Evolutionary conservation across 2,113 vertebrate genomes (phyloP).

Genomic region (Cryptotis parvus): DNA sequence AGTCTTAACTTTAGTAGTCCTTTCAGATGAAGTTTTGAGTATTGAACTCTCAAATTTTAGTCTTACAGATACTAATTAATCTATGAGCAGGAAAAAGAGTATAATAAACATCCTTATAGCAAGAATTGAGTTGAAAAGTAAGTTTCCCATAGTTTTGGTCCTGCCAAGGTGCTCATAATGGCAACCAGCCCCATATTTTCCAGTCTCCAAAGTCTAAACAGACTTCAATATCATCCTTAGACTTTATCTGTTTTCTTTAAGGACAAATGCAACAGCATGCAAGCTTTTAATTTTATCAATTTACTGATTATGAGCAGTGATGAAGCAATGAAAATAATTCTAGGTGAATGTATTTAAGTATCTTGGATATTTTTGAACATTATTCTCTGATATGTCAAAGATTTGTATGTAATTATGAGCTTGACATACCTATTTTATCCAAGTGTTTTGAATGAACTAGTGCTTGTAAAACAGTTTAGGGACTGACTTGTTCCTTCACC

Average conservation of each 20-base stretch:
- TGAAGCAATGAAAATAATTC: background rate
- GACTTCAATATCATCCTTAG: background rate
- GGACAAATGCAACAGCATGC: background rate
- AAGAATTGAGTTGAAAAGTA: background rate
- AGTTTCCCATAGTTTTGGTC: background rate
- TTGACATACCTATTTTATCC: background rate
- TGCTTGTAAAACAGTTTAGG: no score
- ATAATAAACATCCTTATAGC: background rate
- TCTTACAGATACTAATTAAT: background rate
- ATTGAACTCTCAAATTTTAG: background rate
- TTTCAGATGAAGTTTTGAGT: constrained; percentile 33
- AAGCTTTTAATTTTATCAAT: background rate
- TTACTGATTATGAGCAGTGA: background rate
- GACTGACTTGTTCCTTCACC: no score
- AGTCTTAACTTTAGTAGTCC: background rate
- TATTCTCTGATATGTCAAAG: background rate
- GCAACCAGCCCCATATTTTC: background rate
- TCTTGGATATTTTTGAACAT: background rate
- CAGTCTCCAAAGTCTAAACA: background rate
- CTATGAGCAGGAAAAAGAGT: background rate
- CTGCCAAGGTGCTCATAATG: background rate
- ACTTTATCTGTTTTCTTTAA: constrained; percentile 19
- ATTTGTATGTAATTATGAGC: background rate
- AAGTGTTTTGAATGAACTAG: background rate
- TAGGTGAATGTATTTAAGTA: background rate